Conservation (phyloP, 1,140 invertebrate genomes). For the Drosophila busckii region DNA sequence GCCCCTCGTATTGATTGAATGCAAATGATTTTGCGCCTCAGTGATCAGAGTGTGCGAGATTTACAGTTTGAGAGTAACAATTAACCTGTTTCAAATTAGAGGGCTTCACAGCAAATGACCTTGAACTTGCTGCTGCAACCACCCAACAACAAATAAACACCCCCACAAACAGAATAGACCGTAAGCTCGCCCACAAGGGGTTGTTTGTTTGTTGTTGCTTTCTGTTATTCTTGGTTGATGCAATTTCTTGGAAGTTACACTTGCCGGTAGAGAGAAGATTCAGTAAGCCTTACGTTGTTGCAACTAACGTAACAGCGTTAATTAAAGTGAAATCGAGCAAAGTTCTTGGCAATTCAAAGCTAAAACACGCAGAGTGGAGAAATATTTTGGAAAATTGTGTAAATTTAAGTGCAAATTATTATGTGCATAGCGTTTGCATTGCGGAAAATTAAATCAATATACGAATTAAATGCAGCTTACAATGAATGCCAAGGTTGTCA, state of each 20-base stretch:
- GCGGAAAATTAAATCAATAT: constrained; percentile 59
- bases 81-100: constrained; percentile 7
- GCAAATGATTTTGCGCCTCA: constrained; percentile 3
- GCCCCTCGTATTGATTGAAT: constrained; percentile 30
- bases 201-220: neutral
- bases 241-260: no score
- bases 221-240: neutral
- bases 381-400: no score
- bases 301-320: no score
- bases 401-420: no score
- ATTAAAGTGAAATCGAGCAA: no score
- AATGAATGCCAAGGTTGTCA: constrained; percentile 16
- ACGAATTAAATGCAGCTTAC: constrained; percentile 44
- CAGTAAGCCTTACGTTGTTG: no score
- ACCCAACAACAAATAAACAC: constrained; percentile 24
- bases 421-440: no score
- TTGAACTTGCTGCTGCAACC: constrained; percentile 53
- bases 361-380: no score
- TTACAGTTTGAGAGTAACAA: constrained; percentile 21
- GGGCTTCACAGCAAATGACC: constrained; percentile 25
- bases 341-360: no score
- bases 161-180: constrained; percentile 18
- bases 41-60: constrained; percentile 1
- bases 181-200: constrained; percentile 5
- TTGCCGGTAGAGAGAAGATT: no score